Conservation (phyloP, 2,113 vertebrate genomes). For the Centrocercus urophasianus region DNA sequence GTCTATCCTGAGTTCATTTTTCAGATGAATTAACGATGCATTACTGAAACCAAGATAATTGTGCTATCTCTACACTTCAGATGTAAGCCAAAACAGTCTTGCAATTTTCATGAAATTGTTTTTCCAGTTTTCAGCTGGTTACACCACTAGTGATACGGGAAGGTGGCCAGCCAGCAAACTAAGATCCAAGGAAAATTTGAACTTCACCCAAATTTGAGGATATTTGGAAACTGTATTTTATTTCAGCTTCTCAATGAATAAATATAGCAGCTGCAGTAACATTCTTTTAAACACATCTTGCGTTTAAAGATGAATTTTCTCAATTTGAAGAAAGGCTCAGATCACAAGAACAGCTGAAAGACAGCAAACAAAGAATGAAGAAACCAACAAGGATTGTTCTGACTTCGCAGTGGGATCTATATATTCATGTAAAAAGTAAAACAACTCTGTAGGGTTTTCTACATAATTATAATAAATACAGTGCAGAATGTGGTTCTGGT, state of each 20-base stretch:
- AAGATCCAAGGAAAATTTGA: constrained; percentile 56
- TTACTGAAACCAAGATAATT: not conserved
- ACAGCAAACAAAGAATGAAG: not conserved
- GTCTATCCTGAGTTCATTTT: not conserved
- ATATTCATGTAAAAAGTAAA: not conserved
- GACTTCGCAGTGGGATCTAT: not conserved
- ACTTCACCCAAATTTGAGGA: constrained; percentile 19
- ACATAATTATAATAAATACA: constrained; percentile 26
- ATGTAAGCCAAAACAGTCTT: constrained; percentile 18
- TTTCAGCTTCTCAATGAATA: constrained; percentile 13
- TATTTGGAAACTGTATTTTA: constrained; percentile 54
- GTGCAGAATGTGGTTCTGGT: constrained; percentile 18
- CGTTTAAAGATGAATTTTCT: not conserved
- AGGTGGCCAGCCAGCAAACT: constrained; percentile 27
- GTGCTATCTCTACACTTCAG: not conserved
- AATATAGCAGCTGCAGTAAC: not conserved
- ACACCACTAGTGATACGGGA: constrained; percentile 14
- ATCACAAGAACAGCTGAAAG: not conserved
- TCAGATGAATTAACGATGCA: not conserved
- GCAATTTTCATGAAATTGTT: constrained; percentile 19
- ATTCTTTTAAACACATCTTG: not conserved
- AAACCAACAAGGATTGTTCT: not conserved
- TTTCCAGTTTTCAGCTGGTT: constrained; percentile 59
- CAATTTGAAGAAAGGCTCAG: not conserved
- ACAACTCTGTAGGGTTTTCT: not conserved